phyloP scores from a whole-genome alignment of 2,113 vertebrate species.

The Caracal caracal region DNA sequence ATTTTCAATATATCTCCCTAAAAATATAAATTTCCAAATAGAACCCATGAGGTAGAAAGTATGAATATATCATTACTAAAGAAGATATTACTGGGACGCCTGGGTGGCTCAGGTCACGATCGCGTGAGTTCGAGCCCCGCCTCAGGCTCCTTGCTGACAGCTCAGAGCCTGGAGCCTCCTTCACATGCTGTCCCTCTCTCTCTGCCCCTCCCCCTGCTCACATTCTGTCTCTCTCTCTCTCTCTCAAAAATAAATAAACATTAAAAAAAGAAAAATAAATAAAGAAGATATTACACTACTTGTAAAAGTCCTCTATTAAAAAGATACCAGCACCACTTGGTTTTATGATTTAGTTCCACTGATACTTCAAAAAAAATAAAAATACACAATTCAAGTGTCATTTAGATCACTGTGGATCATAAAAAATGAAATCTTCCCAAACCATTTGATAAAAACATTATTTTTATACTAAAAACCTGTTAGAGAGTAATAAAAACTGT shows the following conservation, averaged over 20 bases:
- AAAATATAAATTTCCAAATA: not conserved
- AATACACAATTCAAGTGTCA: not conserved
- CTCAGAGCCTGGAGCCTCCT: too few relatives aligned
- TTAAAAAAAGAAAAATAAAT: too few relatives aligned
- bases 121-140: too few relatives aligned
- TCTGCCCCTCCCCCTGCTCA: too few relatives aligned
- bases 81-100: not conserved
- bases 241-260: too few relatives aligned
- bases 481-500: not conserved
- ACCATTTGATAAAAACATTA: not conserved
- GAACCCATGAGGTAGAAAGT: not conserved
- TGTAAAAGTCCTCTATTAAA: not conserved
- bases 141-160: too few relatives aligned
- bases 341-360: not conserved
- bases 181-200: too few relatives aligned
- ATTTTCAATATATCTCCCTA: not conserved
- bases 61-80: not conserved
- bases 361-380: not conserved
- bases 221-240: too few relatives aligned
- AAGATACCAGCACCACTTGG: not conserved
- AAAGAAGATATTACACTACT: not conserved
- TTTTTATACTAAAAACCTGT: not conserved
- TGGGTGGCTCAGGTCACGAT: too few relatives aligned
- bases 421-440: not conserved
- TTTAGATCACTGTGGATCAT: not conserved